Evolutionary conservation across 2,888 invertebrate species (phyloP).

Genomic region (Pyrgus malvae): DNA sequence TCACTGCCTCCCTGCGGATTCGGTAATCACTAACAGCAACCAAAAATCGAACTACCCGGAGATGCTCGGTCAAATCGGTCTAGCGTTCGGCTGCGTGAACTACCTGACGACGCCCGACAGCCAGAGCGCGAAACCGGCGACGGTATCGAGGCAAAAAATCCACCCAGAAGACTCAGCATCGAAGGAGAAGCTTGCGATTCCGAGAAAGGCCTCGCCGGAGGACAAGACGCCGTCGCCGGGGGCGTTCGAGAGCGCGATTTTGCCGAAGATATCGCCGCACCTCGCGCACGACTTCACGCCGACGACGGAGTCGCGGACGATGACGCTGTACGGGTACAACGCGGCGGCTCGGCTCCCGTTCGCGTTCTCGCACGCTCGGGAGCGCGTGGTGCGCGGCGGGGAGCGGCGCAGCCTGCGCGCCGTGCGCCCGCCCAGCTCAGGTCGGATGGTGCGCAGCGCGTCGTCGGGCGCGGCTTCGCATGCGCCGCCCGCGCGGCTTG

Average conservation of each 20-base stretch:
- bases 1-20: constrained; percentile 19
- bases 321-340: constrained; percentile 78
- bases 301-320: constrained; percentile 65
- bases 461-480: constrained; percentile 74
- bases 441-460: constrained; percentile 80
- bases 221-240: constrained; percentile 66
- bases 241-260: constrained; percentile 50
- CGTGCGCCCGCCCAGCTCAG: constrained; percentile 46
- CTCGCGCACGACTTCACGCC: constrained; percentile 64
- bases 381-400: constrained; percentile 45
- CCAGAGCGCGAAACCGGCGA: constrained; percentile 42
- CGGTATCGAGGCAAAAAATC: constrained; percentile 63
- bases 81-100: constrained; percentile 79
- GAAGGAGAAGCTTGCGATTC: constrained; percentile 56
- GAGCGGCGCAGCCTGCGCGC: constrained; percentile 45
- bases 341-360: constrained; percentile 76
- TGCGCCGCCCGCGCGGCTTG: constrained; percentile 61
- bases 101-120: constrained; percentile 66
- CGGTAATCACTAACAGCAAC: constrained; percentile 61
- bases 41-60: constrained; percentile 79
- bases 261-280: constrained; percentile 74
- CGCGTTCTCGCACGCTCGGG: constrained; percentile 70
- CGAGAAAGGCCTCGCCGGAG: constrained; percentile 61
- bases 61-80: constrained; percentile 78
- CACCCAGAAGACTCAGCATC: constrained; percentile 71